Evolutionary conservation across 2,888 invertebrate genomes (phyloP).

Genomic region (Agriopis leucophaearia): DNA sequence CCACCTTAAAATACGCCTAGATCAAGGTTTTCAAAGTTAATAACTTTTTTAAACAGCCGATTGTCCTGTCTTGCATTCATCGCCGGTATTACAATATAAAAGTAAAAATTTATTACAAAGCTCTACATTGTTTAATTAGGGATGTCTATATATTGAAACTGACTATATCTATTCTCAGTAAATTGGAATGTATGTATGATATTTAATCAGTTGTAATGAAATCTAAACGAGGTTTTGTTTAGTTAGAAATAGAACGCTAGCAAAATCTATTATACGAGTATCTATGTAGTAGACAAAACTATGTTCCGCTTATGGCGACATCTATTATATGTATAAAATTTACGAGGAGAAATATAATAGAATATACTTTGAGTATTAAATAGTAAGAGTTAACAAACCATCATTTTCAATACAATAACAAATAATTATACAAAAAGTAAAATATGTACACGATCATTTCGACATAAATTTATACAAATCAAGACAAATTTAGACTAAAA

Average conservation of each 20-base stretch:
- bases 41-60: not conserved
- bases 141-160: conserved; percentile 11
- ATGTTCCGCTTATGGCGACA: conserved; percentile 31
- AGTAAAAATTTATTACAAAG: conserved; percentile 14
- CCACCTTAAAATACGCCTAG: no score
- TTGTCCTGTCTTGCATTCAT: not conserved
- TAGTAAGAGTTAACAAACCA: conserved; percentile 36
- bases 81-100: conserved; percentile 9
- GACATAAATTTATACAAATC: conserved; percentile 22
- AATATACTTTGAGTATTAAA: conserved; percentile 38
- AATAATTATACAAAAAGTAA: conserved; percentile 28
- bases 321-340: conserved; percentile 42
- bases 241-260: conserved; percentile 28
- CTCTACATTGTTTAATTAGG: not conserved
- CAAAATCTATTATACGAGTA: conserved; percentile 43
- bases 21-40: no score
- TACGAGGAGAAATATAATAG: conserved; percentile 33
- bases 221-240: conserved; percentile 28
- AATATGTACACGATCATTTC: conserved; percentile 28
- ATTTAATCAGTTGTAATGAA: conserved; percentile 18
- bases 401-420: conserved; percentile 26
- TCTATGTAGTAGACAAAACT: conserved; percentile 36
- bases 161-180: conserved; percentile 30
- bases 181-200: conserved; percentile 46
- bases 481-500: no score